These are phyloP conservation scores for Isichthys henryi DNA, from an alignment of 2,113 vertebrate species.

Conservation along the genomic window DNA sequence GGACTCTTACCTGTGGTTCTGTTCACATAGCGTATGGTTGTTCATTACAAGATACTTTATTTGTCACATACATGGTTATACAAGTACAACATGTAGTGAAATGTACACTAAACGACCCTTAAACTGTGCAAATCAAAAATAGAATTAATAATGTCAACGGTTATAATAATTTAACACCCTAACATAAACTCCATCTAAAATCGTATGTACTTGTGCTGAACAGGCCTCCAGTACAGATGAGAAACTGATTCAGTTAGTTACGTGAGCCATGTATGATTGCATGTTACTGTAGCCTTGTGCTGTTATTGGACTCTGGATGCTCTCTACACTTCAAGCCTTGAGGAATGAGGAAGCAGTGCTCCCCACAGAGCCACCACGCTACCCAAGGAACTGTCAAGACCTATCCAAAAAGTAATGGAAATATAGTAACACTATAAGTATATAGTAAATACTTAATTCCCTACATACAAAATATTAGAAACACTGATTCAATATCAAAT, in stretches of 20 bases:
- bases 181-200: not conserved
- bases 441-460: not conserved
- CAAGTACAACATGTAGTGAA: no score
- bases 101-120: no score
- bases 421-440: not conserved
- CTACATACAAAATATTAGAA: not conserved
- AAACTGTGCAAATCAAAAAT: no score
- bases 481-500: not conserved
- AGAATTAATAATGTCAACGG: no score
- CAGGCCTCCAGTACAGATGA: not conserved
- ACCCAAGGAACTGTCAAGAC: not conserved
- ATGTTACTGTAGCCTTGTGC: not conserved
- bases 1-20: not conserved
- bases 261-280: not conserved
- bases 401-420: not conserved
- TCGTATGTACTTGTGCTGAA: not conserved
- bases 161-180: not conserved
- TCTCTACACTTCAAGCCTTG: not conserved
- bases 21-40: not conserved
- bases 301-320: not conserved
- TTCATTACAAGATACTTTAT: no score
- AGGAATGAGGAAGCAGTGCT: not conserved
- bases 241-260: not conserved
- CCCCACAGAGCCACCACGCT: not conserved
- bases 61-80: no score